These are phyloP conservation scores for Ommatoiulus sabulosus DNA, from an alignment of 2,888 invertebrate species.

Conservation along the genomic window DNA sequence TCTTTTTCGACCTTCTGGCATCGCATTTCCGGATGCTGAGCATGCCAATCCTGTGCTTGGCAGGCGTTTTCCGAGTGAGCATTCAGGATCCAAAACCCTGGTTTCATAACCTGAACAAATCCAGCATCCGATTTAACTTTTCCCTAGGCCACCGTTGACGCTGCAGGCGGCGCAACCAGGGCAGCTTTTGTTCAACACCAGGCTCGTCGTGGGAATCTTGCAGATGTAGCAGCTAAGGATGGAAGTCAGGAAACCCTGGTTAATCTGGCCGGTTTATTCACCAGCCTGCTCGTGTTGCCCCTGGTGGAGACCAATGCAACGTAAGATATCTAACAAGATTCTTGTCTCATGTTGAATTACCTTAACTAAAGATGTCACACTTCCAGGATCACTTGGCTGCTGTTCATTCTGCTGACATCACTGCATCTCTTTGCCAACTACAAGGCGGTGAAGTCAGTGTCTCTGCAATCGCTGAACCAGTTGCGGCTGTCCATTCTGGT, in stretches of 20 bases:
- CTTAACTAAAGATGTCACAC: conserved; percentile 56
- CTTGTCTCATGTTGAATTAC: not conserved
- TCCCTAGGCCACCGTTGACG: conserved; percentile 85
- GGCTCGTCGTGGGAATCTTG: conserved; percentile 88
- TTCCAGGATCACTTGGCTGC: conserved; percentile 77
- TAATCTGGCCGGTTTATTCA: conserved; percentile 85
- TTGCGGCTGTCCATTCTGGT: conserved; percentile 80
- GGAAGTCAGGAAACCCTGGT: conserved; percentile 97
- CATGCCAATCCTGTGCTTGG: conserved; percentile 67
- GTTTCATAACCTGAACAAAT: not conserved
- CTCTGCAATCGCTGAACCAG: conserved; percentile 84
- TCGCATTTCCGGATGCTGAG: conserved; percentile 74
- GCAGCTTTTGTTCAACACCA: conserved; percentile 92
- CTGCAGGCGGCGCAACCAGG: conserved; percentile 89
- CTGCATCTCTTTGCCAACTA: conserved; percentile 90
- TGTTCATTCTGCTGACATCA: conserved; percentile 80
- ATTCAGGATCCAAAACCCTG: not conserved
- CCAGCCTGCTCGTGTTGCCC: conserved; percentile 81
- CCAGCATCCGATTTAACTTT: not conserved
- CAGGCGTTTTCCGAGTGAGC: conserved; percentile 66
- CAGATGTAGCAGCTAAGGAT: conserved; percentile 94
- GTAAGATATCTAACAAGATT: conserved; percentile 57
- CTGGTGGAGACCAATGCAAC: not conserved
- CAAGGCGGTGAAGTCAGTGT: conserved; percentile 83
- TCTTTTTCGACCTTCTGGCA: conserved; percentile 86